Conservation (phyloP, 1,140 invertebrate species). For the Popillia japonica region DNA sequence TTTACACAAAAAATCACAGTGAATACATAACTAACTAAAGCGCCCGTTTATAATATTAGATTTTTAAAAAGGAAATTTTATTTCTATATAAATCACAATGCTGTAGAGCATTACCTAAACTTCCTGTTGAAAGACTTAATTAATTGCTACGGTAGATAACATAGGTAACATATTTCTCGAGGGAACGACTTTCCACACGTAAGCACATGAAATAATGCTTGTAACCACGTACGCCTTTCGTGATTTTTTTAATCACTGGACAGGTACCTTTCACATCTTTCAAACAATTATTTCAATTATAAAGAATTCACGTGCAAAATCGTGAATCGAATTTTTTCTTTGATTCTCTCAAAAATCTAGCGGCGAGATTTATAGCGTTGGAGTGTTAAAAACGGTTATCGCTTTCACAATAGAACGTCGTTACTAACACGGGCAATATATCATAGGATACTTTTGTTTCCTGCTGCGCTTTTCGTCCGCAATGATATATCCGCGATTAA, state of each 20-base stretch:
- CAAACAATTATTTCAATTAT: slow-evolving; percentile 25
- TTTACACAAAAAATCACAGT: too few species aligned
- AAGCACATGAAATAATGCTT: slow-evolving; percentile 4
- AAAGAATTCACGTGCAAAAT: background rate
- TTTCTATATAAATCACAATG: background rate
- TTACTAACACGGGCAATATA: slow-evolving; percentile 13
- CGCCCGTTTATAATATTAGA: too few species aligned
- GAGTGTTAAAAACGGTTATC: background rate
- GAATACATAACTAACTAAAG: too few species aligned
- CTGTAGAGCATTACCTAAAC: slow-evolving; percentile 16
- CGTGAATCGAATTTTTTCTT: background rate
- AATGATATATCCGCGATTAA: background rate
- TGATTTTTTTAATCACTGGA: background rate
- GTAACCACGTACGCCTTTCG: slow-evolving; percentile 5
- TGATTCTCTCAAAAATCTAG: background rate
- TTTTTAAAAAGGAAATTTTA: slow-evolving; percentile 12
- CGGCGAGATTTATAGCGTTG: background rate
- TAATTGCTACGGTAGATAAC: slow-evolving; percentile 21
- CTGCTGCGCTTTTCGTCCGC: background rate
- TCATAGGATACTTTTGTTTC: slow-evolving; percentile 30
- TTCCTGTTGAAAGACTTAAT: slow-evolving; percentile 34
- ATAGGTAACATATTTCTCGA: slow-evolving; percentile 9
- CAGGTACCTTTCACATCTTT: background rate
- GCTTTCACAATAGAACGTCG: slow-evolving; percentile 8
- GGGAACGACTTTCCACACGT: slow-evolving; percentile 25